Evolutionary conservation across 2,888 invertebrate genomes (phyloP).

Genomic region (Drosophila mulleri): DNA sequence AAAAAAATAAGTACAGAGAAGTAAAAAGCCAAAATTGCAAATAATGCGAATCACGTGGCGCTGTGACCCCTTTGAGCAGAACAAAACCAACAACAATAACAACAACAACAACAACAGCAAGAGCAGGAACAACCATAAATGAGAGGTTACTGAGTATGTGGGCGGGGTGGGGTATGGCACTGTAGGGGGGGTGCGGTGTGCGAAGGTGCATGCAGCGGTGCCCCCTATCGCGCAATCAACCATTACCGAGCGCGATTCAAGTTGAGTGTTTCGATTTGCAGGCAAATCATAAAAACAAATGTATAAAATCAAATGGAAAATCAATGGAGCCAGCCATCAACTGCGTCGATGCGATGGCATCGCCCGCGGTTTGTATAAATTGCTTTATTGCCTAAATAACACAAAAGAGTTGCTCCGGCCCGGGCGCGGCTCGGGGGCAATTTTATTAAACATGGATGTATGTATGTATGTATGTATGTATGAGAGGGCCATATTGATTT

Average conservation of each 20-base stretch:
- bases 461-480: neutral
- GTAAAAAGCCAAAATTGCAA: conserved; percentile 70
- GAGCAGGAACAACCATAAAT: conserved; percentile 29
- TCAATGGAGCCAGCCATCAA: conserved; percentile 75
- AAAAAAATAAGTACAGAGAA: conserved; percentile 9
- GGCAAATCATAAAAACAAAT: conserved; percentile 79
- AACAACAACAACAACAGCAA: neutral
- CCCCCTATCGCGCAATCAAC: conserved; percentile 64
- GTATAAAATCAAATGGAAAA: conserved; percentile 78
- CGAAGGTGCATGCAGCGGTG: conserved; percentile 24
- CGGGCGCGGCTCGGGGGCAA: neutral
- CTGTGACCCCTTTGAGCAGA: conserved; percentile 45
- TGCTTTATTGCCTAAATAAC: conserved; percentile 61
- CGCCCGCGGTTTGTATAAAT: conserved; percentile 73
- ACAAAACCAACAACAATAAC: conserved; percentile 3
- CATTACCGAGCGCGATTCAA: conserved; percentile 71
- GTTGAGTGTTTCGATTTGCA: conserved; percentile 79
- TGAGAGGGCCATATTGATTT: conserved; percentile 19
- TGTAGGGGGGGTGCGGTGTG: neutral
- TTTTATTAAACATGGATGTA: conserved; percentile 25
- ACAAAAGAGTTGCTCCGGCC: conserved; percentile 51
- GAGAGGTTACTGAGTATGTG: conserved; percentile 4
- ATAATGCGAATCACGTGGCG: conserved; percentile 77
- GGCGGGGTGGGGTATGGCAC: neutral
- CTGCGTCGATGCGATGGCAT: conserved; percentile 59